These are phyloP conservation scores for Sciurus niger DNA, from an alignment of 2,113 vertebrate genomes.

Conservation along the genomic window DNA sequence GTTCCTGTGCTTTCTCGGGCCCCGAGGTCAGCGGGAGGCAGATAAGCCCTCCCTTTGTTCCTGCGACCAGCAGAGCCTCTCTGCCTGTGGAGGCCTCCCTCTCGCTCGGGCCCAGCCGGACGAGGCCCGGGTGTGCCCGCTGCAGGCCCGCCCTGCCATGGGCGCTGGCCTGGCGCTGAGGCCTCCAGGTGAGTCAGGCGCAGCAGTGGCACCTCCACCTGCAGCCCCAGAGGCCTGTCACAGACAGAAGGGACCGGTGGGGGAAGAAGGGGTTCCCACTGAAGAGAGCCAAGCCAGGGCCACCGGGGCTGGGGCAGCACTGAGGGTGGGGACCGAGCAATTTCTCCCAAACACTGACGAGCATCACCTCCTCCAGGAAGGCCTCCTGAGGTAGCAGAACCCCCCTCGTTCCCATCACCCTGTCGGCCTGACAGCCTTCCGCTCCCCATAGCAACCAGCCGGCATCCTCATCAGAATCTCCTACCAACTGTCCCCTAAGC, in stretches of 20 bases:
- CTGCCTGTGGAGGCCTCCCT: too few species aligned
- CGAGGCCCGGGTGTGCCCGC: too few species aligned
- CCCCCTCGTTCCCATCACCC: neutral
- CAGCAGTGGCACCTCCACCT: fast-evolving
- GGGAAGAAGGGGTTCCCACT: neutral
- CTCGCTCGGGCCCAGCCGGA: too few species aligned
- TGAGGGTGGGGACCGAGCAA: fast-evolving
- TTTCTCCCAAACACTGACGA: neutral
- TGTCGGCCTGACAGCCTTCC: fast-evolving
- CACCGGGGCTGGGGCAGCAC: neutral
- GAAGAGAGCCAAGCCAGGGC: too few species aligned
- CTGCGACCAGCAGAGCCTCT: too few species aligned
- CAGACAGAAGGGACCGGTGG: neutral
- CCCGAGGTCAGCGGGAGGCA: too few species aligned
- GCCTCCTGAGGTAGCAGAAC: neutral
- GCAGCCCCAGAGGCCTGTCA: neutral
- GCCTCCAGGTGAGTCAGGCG: too few species aligned
- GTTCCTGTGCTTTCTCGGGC: too few species aligned
- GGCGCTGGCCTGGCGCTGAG: too few species aligned
- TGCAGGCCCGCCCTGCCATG: too few species aligned
- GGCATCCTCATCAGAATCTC: too few species aligned
- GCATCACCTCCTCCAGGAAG: neutral
- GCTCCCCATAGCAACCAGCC: fast-evolving
- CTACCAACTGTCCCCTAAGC: neutral
- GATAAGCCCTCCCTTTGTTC: too few species aligned